These are phyloP conservation scores for Australoheros scitulus DNA, from an alignment of 2,113 vertebrate genomes.

Conservation along the genomic window DNA sequence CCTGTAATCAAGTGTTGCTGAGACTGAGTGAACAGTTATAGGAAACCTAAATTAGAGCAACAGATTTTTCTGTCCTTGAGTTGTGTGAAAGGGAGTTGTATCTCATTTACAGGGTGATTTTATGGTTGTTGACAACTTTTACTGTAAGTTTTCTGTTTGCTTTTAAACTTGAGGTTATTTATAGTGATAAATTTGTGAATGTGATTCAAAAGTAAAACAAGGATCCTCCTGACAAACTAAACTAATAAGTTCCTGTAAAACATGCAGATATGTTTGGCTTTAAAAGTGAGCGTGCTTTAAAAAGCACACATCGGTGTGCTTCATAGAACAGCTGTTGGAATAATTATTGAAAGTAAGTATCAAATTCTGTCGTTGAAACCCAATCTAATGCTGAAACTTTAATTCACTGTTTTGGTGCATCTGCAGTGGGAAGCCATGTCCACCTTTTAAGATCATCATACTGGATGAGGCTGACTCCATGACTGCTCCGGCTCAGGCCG, in stretches of 20 bases:
- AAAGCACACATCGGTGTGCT: too few species aligned
- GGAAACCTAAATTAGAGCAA: too few species aligned
- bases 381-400: not conserved
- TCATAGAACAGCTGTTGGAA: not conserved
- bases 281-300: not conserved
- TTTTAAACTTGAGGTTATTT: not conserved
- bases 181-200: not conserved
- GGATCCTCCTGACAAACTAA: not conserved
- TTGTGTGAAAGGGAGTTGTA: too few species aligned
- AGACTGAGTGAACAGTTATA: too few species aligned
- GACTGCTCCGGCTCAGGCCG: conserved; percentile 94
- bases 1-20: too few species aligned
- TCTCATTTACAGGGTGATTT: too few species aligned
- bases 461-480: conserved; percentile 99
- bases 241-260: not conserved
- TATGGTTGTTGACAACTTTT: not conserved
- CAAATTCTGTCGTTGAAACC: not conserved
- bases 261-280: not conserved
- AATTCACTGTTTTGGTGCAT: not conserved
- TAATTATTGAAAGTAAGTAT: not conserved
- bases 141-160: not conserved
- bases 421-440: conserved; percentile 89
- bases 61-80: too few species aligned
- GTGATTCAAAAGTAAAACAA: not conserved
- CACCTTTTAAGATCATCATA: conserved; percentile 98